phyloP scores from a whole-genome alignment of 64 coral and sea anemone species.

The Exaiptasia diaphana region DNA sequence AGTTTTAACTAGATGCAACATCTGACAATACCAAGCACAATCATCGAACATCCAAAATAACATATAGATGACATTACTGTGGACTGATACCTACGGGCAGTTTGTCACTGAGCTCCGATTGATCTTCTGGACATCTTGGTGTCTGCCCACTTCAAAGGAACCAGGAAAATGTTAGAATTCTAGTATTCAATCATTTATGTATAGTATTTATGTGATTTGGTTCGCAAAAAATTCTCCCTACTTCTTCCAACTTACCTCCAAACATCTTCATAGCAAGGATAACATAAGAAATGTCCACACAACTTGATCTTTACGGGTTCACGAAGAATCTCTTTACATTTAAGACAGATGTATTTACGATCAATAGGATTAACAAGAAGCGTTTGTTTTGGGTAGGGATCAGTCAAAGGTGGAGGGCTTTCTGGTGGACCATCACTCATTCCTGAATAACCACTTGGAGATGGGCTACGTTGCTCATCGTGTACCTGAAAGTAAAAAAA shows the following conservation, averaged over 20 bases:
- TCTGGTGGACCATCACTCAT: conserved; percentile 16
- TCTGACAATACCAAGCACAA: not conserved
- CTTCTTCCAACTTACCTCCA: not conserved
- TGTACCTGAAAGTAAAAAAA: too few species aligned
- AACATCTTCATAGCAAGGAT: not conserved
- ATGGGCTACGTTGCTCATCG: too few species aligned
- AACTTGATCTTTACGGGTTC: conserved; percentile 65
- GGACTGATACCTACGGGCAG: not conserved
- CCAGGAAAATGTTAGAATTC: not conserved
- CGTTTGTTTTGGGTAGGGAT: conserved; percentile 37
- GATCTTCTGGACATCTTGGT: not conserved
- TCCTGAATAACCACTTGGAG: too few species aligned
- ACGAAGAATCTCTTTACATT: conserved; percentile 76
- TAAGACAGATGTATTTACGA: conserved; percentile 77
- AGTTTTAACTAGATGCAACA: too few species aligned
- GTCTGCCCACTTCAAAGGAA: not conserved
- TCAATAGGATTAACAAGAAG: conserved; percentile 80
- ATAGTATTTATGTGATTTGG: too few species aligned
- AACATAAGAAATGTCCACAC: conserved; percentile 86
- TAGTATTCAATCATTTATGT: not conserved
- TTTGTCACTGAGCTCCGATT: not conserved
- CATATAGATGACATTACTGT: too few species aligned
- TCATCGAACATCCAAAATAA: too few species aligned
- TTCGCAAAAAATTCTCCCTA: too few species aligned
- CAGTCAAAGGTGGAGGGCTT: conserved; percentile 49